Conservation (phyloP, 2,113 vertebrate genomes). For the Mus pahari region DNA sequence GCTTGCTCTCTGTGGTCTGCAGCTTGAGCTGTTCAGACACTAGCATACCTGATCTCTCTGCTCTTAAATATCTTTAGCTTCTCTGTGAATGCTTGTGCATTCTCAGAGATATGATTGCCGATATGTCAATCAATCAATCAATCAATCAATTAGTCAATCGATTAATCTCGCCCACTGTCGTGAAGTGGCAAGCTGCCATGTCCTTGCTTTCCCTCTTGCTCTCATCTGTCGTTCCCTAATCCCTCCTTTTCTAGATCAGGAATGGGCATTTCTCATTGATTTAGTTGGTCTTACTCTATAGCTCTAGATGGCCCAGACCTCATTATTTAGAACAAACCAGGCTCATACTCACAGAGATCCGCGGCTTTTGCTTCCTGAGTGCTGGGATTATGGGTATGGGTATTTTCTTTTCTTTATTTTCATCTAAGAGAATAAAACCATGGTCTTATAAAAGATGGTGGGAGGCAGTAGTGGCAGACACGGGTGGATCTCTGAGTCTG, state of each 20-base stretch:
- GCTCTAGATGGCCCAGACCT: not conserved
- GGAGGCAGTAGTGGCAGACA: not conserved
- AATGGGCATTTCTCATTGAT: not conserved
- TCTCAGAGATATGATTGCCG: not conserved
- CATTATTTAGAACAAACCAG: not conserved
- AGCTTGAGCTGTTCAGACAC: not conserved
- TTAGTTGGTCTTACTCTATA: not conserved
- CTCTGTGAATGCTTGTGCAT: not conserved
- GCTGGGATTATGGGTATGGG: not conserved
- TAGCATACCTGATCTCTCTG: not conserved
- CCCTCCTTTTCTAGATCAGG: not conserved
- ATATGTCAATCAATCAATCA: not conserved
- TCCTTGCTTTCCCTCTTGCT: not conserved
- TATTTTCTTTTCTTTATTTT: not conserved
- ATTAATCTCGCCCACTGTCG: not conserved
- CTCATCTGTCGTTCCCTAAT: not conserved
- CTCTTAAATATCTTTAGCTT: not conserved
- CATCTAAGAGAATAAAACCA: not conserved
- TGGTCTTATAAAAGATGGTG: not conserved
- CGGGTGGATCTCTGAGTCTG: not conserved
- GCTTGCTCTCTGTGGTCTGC: not conserved
- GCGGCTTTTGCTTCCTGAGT: not conserved
- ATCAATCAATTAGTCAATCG: no score
- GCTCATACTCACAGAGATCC: not conserved
- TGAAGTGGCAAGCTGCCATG: not conserved